phyloP scores from a whole-genome alignment of 1,140 invertebrate species.

The Listronotus oregonensis region DNA sequence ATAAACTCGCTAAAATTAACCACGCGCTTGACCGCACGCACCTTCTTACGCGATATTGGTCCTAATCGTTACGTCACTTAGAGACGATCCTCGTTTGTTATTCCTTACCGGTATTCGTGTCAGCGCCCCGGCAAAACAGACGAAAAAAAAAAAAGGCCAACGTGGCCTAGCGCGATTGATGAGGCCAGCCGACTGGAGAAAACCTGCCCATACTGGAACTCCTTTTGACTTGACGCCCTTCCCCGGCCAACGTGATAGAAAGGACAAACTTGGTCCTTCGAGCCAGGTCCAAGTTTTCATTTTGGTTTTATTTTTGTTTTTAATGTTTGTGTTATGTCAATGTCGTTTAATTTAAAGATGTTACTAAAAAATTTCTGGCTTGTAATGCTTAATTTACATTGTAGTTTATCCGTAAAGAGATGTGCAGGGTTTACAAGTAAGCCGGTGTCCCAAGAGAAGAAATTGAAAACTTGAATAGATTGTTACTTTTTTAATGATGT shows the following conservation, averaged over 20 bases:
- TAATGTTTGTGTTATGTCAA: slow-evolving; percentile 9
- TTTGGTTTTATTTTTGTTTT: background rate
- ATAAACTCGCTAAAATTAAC: slow-evolving; percentile 44
- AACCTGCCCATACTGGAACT: slow-evolving; percentile 11
- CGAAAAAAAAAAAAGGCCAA: slow-evolving; percentile 5
- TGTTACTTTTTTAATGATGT: too few species aligned
- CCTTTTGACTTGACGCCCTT: slow-evolving; percentile 4
- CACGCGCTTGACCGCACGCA: slow-evolving; percentile 10
- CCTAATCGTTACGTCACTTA: background rate
- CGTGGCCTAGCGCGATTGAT: slow-evolving; percentile 20
- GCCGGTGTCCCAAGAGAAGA: too few species aligned
- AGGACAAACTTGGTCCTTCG: slow-evolving; percentile 13
- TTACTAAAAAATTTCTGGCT: background rate
- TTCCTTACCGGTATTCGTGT: slow-evolving; percentile 11
- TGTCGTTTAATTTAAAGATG: slow-evolving; percentile 4
- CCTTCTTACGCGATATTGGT: slow-evolving; percentile 9
- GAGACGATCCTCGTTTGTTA: background rate
- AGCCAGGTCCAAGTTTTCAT: background rate
- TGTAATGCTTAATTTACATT: background rate
- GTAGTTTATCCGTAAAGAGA: background rate
- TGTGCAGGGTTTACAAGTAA: too few species aligned
- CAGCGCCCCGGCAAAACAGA: slow-evolving; percentile 9
- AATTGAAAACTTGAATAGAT: too few species aligned
- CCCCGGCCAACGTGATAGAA: slow-evolving; percentile 6
- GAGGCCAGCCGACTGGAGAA: slow-evolving; percentile 26